Percentiles rank a stretch among this genome's conserved stretches.
These are phyloP conservation scores for Rissa tridactyla DNA, from an alignment of 2,113 vertebrate genomes.

Conservation along the genomic window DNA sequence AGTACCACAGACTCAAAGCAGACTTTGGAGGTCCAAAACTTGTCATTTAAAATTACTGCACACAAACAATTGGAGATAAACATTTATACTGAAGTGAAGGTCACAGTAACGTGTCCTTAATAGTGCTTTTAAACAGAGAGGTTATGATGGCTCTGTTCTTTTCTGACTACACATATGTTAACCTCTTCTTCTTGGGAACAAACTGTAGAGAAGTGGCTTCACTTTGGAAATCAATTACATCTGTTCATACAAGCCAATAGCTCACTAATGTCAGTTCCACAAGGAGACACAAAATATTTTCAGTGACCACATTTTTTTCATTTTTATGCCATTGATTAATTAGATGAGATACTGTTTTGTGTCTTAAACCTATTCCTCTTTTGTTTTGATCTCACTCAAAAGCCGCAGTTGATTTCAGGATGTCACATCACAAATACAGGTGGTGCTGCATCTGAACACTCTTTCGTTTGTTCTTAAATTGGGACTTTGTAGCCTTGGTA, in stretches of 20 bases:
- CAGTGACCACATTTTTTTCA: neutral
- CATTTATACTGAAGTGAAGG: neutral
- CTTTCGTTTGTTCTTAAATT: neutral
- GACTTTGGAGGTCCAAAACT: neutral
- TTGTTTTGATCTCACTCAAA: neutral
- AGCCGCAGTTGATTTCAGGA: neutral
- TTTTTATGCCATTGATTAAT: neutral
- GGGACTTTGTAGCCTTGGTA: neutral
- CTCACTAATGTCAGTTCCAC: neutral
- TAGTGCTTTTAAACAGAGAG: neutral
- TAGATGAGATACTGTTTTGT: neutral
- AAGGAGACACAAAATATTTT: neutral
- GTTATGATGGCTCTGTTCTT: neutral
- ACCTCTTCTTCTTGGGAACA: neutral
- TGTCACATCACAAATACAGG: neutral
- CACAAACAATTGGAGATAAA: neutral
- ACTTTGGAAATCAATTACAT: neutral
- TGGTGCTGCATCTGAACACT: neutral
- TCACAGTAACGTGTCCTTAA: neutral
- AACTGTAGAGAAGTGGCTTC: neutral
- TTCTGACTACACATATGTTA: neutral
- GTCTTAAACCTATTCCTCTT: neutral
- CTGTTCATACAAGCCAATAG: neutral
- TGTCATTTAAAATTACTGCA: neutral
- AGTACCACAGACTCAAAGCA: neutral